Base-by-base conservation (phyloP, 2,888 invertebrate genomes). In the Arctia plantaginis region DNA sequence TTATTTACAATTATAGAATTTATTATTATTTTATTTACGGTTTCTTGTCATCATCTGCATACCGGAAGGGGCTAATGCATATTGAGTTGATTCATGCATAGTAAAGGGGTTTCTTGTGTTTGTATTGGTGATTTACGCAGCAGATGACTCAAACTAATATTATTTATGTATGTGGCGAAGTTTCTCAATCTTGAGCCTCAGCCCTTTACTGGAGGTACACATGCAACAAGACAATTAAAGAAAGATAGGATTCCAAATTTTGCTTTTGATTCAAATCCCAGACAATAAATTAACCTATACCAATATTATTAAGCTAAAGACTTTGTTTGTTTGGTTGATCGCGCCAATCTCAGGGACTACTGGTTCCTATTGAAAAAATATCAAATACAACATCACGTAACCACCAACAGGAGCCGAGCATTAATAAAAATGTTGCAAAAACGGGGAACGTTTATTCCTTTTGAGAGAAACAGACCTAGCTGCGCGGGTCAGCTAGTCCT, bases 111-210 rank as follows among this genome's bases (percentile, higher is more conserved):
- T 78, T 80, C 69, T 81, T 13, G 44, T 64, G 55, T 78, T 74
- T 78, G 41, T 39, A 39, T 73, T 59, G 70, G 73, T 79, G 65
- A 82, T 80, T 76, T 84, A 82, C 84, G 82, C 82, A 82, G 82
- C 77, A 75, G 12, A 27, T 75, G 67, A 75, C 18, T 75, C 75
- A 72, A 35, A n/a, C 2, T 65, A 13, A 27, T 65, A 68, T 30
- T 62, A 62, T 30, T 30, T 62, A 62, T 62, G 62, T 62, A 15
- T 59, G 27, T 44, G n/a, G 15, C 33, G 23, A 18, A 20, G 74
- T 69, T 39, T 69, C 65, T 66, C 66, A 73, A 73, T 18, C 35
- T 68, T 10, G n/a, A 15, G 33, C 13, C 10, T 47, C 3, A 35
- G 10, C 30, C 7, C 30, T 51, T 7, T 13, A 41, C 4, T 27